Evolutionary conservation across 2,888 invertebrate genomes (phyloP).

Genomic region (Arrhopalites spinosus): DNA sequence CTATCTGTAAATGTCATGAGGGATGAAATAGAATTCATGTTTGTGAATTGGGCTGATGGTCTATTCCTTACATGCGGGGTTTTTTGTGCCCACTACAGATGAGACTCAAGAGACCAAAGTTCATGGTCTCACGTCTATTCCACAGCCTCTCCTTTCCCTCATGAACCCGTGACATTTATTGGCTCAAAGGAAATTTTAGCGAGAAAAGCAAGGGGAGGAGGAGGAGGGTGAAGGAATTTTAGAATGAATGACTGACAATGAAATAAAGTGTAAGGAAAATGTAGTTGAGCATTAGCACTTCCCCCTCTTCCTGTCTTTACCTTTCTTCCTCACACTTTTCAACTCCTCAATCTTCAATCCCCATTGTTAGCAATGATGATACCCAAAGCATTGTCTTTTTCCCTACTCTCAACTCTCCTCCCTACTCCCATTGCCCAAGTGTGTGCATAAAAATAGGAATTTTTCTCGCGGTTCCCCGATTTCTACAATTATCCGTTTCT

Average conservation of each 20-base stretch:
- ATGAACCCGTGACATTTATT: background rate
- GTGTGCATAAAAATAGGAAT: background rate
- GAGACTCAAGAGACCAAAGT: background rate
- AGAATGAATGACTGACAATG: conserved; percentile 3
- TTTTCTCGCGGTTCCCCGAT: conserved; percentile 42
- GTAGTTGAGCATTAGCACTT: background rate
- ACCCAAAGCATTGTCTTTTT: too few relatives aligned
- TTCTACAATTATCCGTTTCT: conserved; percentile 44
- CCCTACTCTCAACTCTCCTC: too few relatives aligned
- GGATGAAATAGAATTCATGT: too few relatives aligned
- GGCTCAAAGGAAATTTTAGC: background rate
- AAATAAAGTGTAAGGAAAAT: background rate
- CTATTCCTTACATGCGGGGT: too few relatives aligned
- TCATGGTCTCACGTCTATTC: background rate
- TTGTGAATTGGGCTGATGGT: too few relatives aligned
- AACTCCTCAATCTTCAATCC: too few relatives aligned
- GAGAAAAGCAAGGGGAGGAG: background rate
- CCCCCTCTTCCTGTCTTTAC: background rate
- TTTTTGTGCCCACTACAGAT: background rate
- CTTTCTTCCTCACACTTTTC: background rate
- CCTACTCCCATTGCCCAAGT: background rate
- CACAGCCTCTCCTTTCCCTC: background rate
- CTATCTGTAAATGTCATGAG: conserved; percentile 11
- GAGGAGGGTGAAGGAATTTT: background rate
- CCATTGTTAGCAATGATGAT: too few relatives aligned